These are phyloP conservation scores for Oryzias woworae DNA, from an alignment of 2,113 vertebrate species.

Conservation along the genomic window DNA sequence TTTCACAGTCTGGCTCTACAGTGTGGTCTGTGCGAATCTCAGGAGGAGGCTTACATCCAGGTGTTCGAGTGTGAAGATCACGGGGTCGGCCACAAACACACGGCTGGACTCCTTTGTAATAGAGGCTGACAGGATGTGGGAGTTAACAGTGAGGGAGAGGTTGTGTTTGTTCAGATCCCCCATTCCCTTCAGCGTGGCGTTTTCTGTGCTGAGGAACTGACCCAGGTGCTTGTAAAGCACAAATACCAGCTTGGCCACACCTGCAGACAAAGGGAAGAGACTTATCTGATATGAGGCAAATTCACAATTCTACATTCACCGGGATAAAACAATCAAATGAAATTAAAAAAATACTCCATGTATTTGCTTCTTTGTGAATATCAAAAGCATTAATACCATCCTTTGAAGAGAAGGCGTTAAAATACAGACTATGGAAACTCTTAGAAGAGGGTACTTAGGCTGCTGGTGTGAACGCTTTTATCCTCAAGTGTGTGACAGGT, in stretches of 20 bases:
- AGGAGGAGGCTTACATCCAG: constrained; percentile 88
- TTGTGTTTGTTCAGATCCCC: constrained; percentile 84
- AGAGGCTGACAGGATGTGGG: constrained; percentile 94
- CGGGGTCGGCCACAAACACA: constrained; percentile 92
- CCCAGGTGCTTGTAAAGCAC: constrained; percentile 97
- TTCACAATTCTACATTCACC: neutral
- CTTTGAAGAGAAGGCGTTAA: too few species aligned
- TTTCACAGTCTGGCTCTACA: neutral
- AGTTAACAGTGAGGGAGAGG: constrained; percentile 94
- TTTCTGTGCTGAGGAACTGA: constrained; percentile 94
- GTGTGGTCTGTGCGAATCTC: constrained; percentile 25
- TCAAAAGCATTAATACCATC: neutral
- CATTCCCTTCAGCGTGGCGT: constrained; percentile 89
- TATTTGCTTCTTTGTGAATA: neutral
- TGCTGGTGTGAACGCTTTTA: too few species aligned
- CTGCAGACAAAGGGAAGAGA: constrained; percentile 63
- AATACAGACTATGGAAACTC: too few species aligned
- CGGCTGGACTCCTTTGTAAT: constrained; percentile 99
- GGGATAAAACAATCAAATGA: neutral
- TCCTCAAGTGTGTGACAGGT: too few species aligned
- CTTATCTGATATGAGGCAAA: neutral
- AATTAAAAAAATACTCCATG: too few species aligned
- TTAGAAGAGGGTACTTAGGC: too few species aligned
- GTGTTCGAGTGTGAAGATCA: constrained; percentile 94
- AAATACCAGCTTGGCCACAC: constrained; percentile 96